Percentiles rank a stretch among this genome's conserved stretches.
Evolutionary conservation across 2,888 invertebrate genomes (phyloP).

Genomic region (Cyaniris semiargus): DNA sequence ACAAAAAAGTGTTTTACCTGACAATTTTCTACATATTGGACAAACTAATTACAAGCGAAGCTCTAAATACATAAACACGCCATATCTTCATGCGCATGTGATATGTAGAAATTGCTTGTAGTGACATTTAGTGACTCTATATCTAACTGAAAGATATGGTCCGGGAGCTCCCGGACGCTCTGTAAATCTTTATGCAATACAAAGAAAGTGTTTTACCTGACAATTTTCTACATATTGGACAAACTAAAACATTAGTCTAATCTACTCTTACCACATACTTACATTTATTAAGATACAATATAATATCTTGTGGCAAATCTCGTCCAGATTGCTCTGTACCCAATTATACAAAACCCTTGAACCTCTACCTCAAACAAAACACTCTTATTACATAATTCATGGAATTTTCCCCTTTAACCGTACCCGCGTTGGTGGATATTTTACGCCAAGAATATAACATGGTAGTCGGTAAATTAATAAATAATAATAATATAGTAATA

Average conservation of each 20-base stretch:
- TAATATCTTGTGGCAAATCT: not conserved
- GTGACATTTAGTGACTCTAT: too few species aligned
- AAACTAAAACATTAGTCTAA: too few species aligned
- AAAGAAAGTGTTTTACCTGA: too few species aligned
- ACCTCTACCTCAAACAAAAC: not conserved
- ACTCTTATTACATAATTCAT: not conserved
- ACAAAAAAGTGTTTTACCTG: too few species aligned
- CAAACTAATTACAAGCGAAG: slow-evolving; percentile 38
- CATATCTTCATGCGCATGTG: slow-evolving; percentile 29
- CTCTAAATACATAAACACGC: slow-evolving; percentile 40
- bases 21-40: too few species aligned
- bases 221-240: too few species aligned
- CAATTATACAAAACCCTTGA: not conserved
- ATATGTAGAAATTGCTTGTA: not conserved
- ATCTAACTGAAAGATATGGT: too few species aligned
- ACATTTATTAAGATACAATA: not conserved
- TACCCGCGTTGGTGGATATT: not conserved
- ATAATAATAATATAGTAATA: too few species aligned
- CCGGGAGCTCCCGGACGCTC: too few species aligned
- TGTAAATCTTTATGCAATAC: too few species aligned
- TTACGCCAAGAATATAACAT: not conserved
- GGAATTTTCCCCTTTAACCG: not conserved
- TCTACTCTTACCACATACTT: not conserved
- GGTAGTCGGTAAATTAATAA: too few species aligned
- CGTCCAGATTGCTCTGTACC: not conserved